A percentile compares a stretch with the other conserved stretches of the same genome.
Conservation (phyloP, 2,113 vertebrate species). For the Eudorcas thomsonii region DNA sequence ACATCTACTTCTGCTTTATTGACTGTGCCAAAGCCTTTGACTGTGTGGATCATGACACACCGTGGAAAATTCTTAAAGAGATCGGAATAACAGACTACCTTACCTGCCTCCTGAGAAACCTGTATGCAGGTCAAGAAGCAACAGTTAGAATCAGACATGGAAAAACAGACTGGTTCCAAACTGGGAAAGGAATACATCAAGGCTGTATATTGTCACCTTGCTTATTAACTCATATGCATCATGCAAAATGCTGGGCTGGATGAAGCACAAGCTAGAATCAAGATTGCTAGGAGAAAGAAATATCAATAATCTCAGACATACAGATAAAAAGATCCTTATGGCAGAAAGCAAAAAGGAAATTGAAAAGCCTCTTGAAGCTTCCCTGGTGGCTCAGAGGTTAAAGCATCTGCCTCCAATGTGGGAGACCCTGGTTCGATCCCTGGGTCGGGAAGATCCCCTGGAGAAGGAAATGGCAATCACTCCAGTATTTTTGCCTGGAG, state of each 20-base stretch:
- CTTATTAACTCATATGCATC: not conserved
- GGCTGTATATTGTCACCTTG: not conserved
- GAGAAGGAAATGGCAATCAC: no score
- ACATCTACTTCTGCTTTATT: not conserved
- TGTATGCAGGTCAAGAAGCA: not conserved
- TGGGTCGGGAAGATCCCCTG: no score
- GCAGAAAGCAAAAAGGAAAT: not conserved
- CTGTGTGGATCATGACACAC: not conserved
- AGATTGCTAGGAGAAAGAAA: not conserved
- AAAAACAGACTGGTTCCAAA: not conserved
- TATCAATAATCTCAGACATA: not conserved
- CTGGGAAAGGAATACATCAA: not conserved
- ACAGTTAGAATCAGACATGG: not conserved
- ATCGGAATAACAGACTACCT: not conserved
- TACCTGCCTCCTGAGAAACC: not conserved
- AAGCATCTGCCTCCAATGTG: no score
- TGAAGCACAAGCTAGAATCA: not conserved
- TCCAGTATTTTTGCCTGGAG: no score
- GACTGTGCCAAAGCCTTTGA: not conserved
- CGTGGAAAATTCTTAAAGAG: not conserved
- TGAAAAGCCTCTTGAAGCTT: not conserved
- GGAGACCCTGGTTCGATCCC: no score
- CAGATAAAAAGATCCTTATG: not conserved
- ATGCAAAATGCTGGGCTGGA: not conserved
- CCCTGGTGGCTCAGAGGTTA: no score